Evolutionary conservation across 2,113 vertebrate genomes (phyloP).

Genomic region (Serilophus lunatus): DNA sequence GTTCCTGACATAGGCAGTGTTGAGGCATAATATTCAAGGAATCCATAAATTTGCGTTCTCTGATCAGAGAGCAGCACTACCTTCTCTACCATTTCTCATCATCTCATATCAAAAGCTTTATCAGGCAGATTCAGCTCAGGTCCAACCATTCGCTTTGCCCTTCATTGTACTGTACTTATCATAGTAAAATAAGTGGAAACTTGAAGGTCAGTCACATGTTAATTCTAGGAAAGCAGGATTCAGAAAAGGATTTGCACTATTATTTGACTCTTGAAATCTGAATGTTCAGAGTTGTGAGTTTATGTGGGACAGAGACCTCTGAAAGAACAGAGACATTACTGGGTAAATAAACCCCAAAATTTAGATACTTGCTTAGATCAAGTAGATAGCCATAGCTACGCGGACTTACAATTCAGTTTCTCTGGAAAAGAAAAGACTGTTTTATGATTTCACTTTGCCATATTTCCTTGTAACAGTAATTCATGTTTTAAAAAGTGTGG

Average conservation of each 20-base stretch:
- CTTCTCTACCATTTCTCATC: background rate
- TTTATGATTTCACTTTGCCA: background rate
- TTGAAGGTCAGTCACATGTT: background rate
- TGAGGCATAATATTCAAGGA: background rate
- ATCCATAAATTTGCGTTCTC: background rate
- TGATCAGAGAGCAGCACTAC: background rate
- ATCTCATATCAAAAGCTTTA: background rate
- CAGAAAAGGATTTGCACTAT: background rate
- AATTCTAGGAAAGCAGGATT: background rate
- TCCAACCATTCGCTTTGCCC: background rate
- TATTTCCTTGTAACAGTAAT: background rate
- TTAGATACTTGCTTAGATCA: background rate
- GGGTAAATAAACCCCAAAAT: background rate
- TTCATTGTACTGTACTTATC: background rate
- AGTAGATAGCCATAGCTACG: background rate
- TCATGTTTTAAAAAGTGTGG: background rate
- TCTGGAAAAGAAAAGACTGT: background rate
- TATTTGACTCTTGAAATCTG: background rate
- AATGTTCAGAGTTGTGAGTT: background rate
- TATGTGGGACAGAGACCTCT: background rate
- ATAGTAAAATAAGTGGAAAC: background rate
- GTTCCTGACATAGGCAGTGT: background rate
- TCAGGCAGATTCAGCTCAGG: background rate
- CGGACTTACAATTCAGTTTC: background rate
- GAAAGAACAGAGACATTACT: background rate